Evolutionary conservation across 2,113 vertebrate species (phyloP).

Genomic region (Lipotes vexillifer): DNA sequence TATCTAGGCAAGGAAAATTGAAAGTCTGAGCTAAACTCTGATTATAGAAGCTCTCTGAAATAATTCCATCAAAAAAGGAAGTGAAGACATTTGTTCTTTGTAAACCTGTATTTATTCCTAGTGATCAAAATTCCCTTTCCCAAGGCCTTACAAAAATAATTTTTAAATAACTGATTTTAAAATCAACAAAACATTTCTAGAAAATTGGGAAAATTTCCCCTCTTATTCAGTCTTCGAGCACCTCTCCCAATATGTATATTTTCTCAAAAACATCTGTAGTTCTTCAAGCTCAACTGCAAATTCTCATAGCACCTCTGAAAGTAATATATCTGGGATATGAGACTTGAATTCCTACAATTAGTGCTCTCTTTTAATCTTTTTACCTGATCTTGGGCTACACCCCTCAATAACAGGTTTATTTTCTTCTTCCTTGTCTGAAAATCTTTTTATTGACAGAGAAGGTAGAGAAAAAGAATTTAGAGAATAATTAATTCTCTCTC

Average conservation of each 20-base stretch:
- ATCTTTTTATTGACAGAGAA: not conserved
- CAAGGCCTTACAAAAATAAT: not conserved
- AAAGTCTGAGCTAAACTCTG: not conserved
- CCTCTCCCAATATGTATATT: not conserved
- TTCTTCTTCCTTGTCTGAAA: not conserved
- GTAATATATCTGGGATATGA: not conserved
- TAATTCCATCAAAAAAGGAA: not conserved
- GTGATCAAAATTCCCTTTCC: constrained; percentile 16
- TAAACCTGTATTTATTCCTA: not conserved
- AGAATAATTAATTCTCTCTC: not conserved
- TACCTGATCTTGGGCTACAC: not conserved
- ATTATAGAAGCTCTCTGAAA: not conserved
- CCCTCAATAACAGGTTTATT: not conserved
- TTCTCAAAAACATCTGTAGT: not conserved
- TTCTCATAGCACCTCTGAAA: constrained; percentile 1
- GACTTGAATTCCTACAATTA: not conserved
- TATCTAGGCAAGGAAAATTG: not conserved
- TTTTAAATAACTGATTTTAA: not conserved
- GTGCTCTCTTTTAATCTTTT: not conserved
- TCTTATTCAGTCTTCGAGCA: not conserved
- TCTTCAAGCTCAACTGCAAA: not conserved
- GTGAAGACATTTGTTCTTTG: not conserved
- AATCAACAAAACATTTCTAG: not conserved
- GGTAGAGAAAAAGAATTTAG: not conserved
- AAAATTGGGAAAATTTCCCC: not conserved